These are phyloP conservation scores for Aphrophora alni DNA, from an alignment of 2,888 invertebrate species.

Conservation along the genomic window DNA sequence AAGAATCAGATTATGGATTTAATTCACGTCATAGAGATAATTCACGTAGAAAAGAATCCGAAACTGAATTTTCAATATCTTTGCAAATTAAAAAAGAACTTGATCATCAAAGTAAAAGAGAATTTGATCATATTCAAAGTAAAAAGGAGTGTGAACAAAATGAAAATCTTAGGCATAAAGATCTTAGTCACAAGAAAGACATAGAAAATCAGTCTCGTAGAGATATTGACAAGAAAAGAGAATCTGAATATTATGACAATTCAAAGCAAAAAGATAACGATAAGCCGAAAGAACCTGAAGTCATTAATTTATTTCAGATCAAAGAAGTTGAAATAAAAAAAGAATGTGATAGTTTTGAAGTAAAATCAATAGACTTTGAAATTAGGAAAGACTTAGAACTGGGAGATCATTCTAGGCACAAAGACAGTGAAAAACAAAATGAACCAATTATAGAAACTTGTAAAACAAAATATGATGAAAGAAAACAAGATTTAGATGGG, in stretches of 20 bases:
- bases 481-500: constrained; percentile 19
- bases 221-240: constrained; percentile 19
- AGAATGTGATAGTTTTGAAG: constrained; percentile 40
- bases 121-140: neutral
- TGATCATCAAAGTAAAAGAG: neutral
- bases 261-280: constrained; percentile 28
- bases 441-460: constrained; percentile 7
- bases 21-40: constrained; percentile 38
- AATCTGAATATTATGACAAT: constrained; percentile 12
- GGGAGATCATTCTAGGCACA: neutral
- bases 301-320: neutral
- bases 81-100: constrained; percentile 20
- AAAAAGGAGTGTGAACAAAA: neutral
- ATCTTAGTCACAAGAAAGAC: constrained; percentile 30
- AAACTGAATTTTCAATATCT: constrained; percentile 42
- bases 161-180: constrained; percentile 23
- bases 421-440: neutral
- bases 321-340: constrained; percentile 24
- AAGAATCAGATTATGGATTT: constrained; percentile 15
- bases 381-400: constrained; percentile 33
- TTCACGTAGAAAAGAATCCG: constrained; percentile 47
- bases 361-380: constrained; percentile 26
- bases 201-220: constrained; percentile 21
- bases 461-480: constrained; percentile 38
- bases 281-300: neutral